Conservation (phyloP, 2,113 vertebrate species). For the Dromiciops gliroides region DNA sequence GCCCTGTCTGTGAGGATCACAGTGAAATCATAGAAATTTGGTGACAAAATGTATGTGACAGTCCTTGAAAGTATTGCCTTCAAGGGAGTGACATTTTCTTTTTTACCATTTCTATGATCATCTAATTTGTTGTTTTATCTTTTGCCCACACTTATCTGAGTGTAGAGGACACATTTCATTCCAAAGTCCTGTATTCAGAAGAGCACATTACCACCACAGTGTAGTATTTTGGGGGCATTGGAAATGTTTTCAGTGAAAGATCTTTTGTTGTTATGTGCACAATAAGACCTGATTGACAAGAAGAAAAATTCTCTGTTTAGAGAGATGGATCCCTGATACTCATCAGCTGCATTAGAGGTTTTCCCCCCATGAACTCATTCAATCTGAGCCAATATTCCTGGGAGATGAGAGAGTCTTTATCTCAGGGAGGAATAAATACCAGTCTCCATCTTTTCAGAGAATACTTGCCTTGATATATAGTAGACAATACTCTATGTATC, state of each 20-base stretch:
- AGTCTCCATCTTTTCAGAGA: conserved; percentile 53
- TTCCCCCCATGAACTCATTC: conserved; percentile 54
- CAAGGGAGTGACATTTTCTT: not conserved
- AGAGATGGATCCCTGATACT: conserved; percentile 38
- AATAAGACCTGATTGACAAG: conserved; percentile 45
- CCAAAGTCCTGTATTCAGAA: not conserved
- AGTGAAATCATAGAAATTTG: not conserved
- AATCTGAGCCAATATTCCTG: conserved; percentile 71
- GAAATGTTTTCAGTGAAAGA: not conserved
- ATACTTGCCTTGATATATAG: conserved; percentile 48
- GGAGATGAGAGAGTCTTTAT: conserved; percentile 61
- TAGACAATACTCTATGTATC: conserved; percentile 15
- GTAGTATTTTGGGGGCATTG: not conserved
- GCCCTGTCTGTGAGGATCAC: not conserved
- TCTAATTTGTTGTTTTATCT: not conserved
- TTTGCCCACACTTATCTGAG: not conserved
- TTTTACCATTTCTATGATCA: not conserved
- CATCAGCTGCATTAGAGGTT: conserved; percentile 20
- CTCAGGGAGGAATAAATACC: conserved; percentile 65
- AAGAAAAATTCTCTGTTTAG: conserved; percentile 65
- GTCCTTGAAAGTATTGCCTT: not conserved
- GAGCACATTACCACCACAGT: not conserved
- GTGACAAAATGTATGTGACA: not conserved
- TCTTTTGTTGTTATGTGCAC: conserved; percentile 43
- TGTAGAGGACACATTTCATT: not conserved